Conservation (phyloP, 2,113 vertebrate species). For the Aspiorhynchus laticeps region DNA sequence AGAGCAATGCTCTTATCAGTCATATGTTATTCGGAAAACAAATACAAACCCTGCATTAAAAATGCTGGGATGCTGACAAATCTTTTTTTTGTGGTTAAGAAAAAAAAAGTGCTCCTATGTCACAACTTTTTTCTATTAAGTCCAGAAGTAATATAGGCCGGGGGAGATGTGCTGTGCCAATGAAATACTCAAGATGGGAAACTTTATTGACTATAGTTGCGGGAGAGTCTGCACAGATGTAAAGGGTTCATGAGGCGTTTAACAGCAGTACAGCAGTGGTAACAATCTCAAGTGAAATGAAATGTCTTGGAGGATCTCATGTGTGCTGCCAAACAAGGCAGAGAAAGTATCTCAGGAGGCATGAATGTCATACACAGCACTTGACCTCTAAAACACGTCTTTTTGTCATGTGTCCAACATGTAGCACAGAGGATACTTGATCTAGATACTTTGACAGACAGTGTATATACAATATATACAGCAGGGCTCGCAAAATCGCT, state of each 20-base stretch:
- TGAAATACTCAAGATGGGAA: not conserved
- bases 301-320: conserved; percentile 3
- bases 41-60: not conserved
- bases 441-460: not conserved
- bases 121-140: not conserved
- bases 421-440: not conserved
- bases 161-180: not conserved
- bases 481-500: no score
- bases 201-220: not conserved
- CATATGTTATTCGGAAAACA: not conserved
- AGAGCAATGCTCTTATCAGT: not conserved
- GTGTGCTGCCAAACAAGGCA: conserved; percentile 10
- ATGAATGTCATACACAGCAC: not conserved
- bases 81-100: not conserved
- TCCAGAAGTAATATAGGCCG: not conserved
- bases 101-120: not conserved
- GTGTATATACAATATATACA: no score
- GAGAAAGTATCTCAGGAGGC: not conserved
- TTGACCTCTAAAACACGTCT: not conserved
- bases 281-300: conserved; percentile 2
- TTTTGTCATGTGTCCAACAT: not conserved
- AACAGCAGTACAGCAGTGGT: conserved; percentile 30
- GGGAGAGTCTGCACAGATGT: not conserved
- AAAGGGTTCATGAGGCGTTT: conserved; percentile 41
- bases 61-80: not conserved